Percentiles rank a stretch among this genome's conserved stretches.
Conservation (phyloP, 2,797 vertebrate genomes). For the Girardinus metallicus region DNA sequence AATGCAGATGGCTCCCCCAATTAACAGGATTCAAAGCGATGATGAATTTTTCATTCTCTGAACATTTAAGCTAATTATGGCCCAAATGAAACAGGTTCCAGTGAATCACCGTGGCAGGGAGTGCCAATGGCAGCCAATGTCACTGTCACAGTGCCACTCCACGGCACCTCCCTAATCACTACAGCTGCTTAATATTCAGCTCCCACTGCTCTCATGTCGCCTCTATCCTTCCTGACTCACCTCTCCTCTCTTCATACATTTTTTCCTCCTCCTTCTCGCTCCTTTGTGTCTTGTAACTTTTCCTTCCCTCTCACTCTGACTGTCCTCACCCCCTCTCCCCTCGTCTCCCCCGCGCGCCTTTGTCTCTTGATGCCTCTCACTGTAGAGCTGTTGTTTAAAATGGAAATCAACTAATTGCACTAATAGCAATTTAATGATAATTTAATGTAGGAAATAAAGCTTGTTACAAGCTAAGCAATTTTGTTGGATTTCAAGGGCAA, state of each 20-base stretch:
- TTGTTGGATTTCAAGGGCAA: slow-evolving; percentile 73
- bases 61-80: slow-evolving; percentile 92
- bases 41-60: slow-evolving; percentile 93
- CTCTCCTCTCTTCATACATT: slow-evolving; percentile 39
- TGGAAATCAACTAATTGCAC: slow-evolving; percentile 69
- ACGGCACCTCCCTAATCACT: slow-evolving; percentile 84
- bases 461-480: slow-evolving; percentile 71
- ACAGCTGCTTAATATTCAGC: slow-evolving; percentile 80
- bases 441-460: slow-evolving; percentile 76
- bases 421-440: slow-evolving; percentile 75
- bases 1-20: slow-evolving; percentile 89
- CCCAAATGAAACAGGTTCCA: slow-evolving; percentile 90
- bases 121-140: slow-evolving; percentile 90
- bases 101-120: slow-evolving; percentile 83
- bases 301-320: slow-evolving; percentile 3
- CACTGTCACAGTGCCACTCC: slow-evolving; percentile 88
- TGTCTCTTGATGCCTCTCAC: slow-evolving; percentile 1
- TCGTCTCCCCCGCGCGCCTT: slow-evolving; percentile 6
- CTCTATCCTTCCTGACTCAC: slow-evolving; percentile 51
- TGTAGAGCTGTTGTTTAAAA: slow-evolving; percentile 60
- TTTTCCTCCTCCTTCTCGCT: slow-evolving; percentile 19
- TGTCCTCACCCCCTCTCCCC: background rate
- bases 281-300: slow-evolving; percentile 4
- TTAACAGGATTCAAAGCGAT: slow-evolving; percentile 90
- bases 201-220: slow-evolving; percentile 58